Conservation (phyloP, 2,888 invertebrate genomes). For the Rhagonycha fulva region DNA sequence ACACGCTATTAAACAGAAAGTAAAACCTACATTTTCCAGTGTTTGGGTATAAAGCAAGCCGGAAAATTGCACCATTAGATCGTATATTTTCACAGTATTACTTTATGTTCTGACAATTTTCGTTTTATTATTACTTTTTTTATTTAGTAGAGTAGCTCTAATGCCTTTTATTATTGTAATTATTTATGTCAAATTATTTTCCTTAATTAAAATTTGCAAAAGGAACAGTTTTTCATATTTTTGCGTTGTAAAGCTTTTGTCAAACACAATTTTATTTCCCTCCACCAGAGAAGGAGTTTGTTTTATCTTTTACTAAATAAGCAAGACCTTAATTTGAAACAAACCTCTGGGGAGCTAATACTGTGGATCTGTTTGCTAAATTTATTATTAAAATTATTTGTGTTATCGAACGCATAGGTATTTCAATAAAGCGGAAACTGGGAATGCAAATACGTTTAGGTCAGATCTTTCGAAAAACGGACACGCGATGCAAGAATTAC, state of each 20-base stretch:
- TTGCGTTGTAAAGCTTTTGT: neutral
- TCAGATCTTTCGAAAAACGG: no score
- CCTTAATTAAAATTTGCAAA: constrained; percentile 4
- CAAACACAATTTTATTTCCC: neutral
- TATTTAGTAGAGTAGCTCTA: constrained; percentile 1
- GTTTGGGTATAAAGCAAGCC: neutral
- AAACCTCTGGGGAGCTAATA: neutral
- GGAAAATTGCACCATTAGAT: constrained; percentile 2
- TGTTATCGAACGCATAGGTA: neutral
- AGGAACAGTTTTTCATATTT: neutral
- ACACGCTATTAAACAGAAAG: constrained; percentile 1
- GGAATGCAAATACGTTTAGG: neutral
- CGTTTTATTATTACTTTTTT: constrained; percentile 1
- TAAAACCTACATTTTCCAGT: constrained; percentile 4
- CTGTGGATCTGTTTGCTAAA: neutral
- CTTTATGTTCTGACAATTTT: constrained; percentile 4
- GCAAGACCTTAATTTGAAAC: neutral
- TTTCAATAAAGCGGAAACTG: neutral
- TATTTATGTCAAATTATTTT: neutral
- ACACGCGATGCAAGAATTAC: neutral
- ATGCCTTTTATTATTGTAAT: neutral
- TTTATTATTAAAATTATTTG: neutral
- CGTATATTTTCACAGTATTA: constrained; percentile 4
- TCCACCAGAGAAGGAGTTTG: neutral
- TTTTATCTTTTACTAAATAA: neutral